A percentile compares a stretch with the other conserved stretches of the same genome.
Conservation (phyloP, 1,140 invertebrate genomes). For the Mizuhopecten yessoensis region DNA sequence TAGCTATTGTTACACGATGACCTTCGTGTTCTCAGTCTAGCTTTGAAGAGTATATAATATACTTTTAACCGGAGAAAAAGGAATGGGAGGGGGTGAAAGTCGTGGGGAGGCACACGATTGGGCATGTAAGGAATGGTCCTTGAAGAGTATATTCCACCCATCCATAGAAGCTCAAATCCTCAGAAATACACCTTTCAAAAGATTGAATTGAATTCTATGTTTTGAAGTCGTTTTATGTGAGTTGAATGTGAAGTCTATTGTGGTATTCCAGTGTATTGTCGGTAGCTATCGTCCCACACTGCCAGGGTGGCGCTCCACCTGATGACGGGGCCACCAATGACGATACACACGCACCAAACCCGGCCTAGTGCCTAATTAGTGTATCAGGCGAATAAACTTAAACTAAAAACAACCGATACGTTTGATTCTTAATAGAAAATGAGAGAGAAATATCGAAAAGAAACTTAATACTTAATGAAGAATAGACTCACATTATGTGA, state of each 20-base stretch:
- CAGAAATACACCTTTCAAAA: neutral
- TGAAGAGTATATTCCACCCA: constrained; percentile 2
- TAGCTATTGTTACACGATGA: no score
- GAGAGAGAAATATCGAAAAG: neutral
- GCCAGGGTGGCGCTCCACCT: neutral
- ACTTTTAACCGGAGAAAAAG: neutral
- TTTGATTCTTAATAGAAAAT: neutral
- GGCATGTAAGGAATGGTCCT: neutral
- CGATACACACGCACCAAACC: neutral
- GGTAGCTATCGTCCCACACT: neutral
- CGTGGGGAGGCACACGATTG: neutral
- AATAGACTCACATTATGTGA: no score
- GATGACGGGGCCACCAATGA: neutral
- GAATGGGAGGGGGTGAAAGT: neutral
- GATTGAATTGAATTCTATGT: neutral
- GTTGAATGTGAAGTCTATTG: neutral
- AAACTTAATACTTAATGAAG: neutral
- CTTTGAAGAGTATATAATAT: constrained; percentile 6
- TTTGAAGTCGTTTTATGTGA: constrained; percentile 7
- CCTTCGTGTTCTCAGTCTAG: no score
- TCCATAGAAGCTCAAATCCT: neutral
- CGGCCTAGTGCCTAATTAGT: neutral
- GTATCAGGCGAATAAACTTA: neutral
- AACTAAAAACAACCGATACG: neutral
- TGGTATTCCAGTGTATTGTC: neutral